Evolutionary conservation across 2,113 vertebrate species (phyloP).

Genomic region (Hylia prasina): DNA sequence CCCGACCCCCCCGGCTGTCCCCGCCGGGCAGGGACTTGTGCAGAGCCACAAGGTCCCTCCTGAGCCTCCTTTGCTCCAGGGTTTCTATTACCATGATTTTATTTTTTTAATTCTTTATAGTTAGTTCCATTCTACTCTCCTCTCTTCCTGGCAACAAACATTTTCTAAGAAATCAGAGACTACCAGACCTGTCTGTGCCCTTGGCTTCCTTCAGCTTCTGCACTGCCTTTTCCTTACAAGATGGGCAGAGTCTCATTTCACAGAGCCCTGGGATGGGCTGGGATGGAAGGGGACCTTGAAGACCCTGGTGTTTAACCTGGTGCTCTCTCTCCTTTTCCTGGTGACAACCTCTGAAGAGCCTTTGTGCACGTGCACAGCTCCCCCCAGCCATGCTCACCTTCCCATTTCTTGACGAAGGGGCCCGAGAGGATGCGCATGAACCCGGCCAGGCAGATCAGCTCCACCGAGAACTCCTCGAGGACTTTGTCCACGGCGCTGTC

Average conservation of each 20-base stretch:
- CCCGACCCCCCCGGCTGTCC: not conserved
- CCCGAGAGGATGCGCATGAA: constrained; percentile 97
- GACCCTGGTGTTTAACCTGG: rapidly evolving
- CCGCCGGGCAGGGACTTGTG: not conserved
- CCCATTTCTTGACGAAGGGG: constrained; percentile 92
- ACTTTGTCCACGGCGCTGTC: constrained; percentile 84
- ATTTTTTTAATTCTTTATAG: not conserved
- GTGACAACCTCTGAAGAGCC: not conserved
- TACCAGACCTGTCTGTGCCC: not conserved
- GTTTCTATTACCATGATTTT: not conserved
- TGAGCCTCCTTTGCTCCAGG: not conserved
- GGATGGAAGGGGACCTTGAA: not conserved
- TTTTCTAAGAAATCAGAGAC: not conserved
- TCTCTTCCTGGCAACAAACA: not conserved
- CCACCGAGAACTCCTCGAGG: constrained; percentile 83
- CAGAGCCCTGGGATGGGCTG: not conserved
- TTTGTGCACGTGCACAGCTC: not conserved
- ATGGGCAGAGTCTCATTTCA: not conserved
- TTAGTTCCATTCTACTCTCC: not conserved
- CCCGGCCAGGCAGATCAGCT: constrained; percentile 92
- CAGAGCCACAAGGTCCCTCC: not conserved
- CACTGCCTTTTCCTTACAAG: not conserved
- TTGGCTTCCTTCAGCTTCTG: not conserved
- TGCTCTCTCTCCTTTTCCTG: not conserved
- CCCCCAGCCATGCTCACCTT: constrained; percentile 69